A percentile compares a stretch with the other conserved stretches of the same genome.
Conservation (phyloP, 2,113 vertebrate genomes). For the Caloenas nicobarica region DNA sequence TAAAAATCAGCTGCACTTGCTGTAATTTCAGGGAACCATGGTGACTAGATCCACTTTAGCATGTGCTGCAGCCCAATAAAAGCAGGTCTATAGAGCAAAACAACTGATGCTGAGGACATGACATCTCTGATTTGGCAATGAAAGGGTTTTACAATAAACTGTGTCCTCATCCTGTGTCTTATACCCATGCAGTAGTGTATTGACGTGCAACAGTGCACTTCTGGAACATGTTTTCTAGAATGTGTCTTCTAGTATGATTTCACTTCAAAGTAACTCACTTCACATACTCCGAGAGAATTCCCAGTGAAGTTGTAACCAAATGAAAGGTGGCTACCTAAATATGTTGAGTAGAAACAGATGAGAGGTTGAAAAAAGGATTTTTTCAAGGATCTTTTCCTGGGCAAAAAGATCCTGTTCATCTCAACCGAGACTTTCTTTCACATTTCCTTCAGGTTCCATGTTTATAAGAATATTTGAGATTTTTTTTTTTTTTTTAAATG, state of each 20-base stretch:
- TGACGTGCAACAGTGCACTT: background rate
- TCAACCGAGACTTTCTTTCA: background rate
- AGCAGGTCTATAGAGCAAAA: background rate
- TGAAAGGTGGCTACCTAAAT: background rate
- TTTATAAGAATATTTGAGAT: background rate
- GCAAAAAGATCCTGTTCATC: background rate
- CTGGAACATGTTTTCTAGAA: background rate
- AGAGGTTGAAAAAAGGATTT: too few species aligned
- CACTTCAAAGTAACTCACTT: background rate
- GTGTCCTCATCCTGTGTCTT: background rate
- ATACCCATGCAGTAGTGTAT: background rate
- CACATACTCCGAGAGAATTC: background rate
- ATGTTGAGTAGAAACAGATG: background rate
- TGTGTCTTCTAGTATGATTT: fast-evolving
- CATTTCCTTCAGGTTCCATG: background rate
- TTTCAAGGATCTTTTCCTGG: background rate
- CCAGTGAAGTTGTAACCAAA: background rate
- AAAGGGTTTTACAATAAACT: background rate
- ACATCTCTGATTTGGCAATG: background rate
- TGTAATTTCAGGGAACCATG: background rate
- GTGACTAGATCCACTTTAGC: background rate
- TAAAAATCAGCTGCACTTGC: background rate
- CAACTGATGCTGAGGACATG: background rate
- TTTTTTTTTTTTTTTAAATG: too few species aligned
- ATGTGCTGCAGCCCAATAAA: background rate